These are phyloP conservation scores for Zygogramma bicolorata DNA, from an alignment of 2,888 invertebrate genomes.

Conservation along the genomic window DNA sequence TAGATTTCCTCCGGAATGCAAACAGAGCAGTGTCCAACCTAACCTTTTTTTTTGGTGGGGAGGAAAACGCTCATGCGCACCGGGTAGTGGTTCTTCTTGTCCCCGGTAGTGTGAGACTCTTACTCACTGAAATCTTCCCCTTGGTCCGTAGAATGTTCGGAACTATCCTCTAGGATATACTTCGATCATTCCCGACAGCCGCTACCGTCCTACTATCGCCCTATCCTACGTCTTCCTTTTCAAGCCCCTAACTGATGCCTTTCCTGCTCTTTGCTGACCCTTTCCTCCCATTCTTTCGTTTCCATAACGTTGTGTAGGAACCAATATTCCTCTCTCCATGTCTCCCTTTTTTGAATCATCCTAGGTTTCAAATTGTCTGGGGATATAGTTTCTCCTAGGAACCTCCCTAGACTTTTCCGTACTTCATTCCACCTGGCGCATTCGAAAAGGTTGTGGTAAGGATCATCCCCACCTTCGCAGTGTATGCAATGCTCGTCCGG, in stretches of 20 bases:
- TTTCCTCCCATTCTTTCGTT: background rate
- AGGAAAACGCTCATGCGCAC: background rate
- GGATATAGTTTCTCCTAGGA: background rate
- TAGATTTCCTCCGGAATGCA: too few relatives aligned
- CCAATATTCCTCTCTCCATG: background rate
- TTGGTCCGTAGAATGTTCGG: background rate
- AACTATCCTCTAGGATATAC: background rate
- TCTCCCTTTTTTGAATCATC: background rate
- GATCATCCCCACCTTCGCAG: background rate
- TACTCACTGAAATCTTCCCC: background rate
- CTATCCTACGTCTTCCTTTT: background rate
- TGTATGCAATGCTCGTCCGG: too few relatives aligned
- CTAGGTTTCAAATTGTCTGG: background rate
- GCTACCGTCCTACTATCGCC: background rate
- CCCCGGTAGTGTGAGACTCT: background rate
- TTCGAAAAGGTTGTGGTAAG: too few relatives aligned
- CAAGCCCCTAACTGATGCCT: too few relatives aligned
- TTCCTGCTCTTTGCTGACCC: too few relatives aligned
- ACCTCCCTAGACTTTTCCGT: too few relatives aligned
- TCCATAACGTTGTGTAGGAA: background rate
- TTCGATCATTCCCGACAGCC: background rate
- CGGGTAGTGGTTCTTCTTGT: background rate
- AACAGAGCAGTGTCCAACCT: background rate
- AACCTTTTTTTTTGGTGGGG: background rate
- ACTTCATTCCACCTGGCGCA: too few relatives aligned